Evolutionary conservation across 2,113 vertebrate genomes (phyloP), one percentile per base, ranked within the genome.

Genomic region (Carassius auratus): DNA sequence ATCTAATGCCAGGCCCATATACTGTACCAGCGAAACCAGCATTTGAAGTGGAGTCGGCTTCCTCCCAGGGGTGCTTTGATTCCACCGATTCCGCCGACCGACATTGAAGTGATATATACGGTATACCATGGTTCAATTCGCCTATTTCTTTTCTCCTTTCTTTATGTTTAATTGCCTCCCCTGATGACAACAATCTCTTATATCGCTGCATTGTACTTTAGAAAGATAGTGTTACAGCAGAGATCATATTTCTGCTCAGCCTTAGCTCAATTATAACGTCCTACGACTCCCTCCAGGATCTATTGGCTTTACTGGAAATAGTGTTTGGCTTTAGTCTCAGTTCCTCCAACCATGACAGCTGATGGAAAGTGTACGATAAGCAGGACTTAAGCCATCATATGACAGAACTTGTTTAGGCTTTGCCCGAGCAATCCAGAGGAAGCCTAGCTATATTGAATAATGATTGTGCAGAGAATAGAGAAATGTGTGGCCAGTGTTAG

Each of bases 121-220:
- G 64, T 66, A 81, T 81, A 55, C 66, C 9, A 13, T 59, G 55
- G 66, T 73, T 83, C 48, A 83, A 59, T 83, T 71, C 68, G 38
- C 81, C 52, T 38, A 79, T 79, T 73, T 83, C 50, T 83, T 68
- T 81, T 81, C 81, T 83, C 42, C 81, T 26, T 66, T 38, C 68
- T 73, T 73, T 59, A 83, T 38, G 66, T 81, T 81, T 86, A 75
- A 81, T 86, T 86, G 85, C 85, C 55, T 86, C 78, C 78, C 52
- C 30, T 8, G 52, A 84, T 45, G 66, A 36, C 77, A 64, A 81
- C 85, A 57, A 73, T 48, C 76, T 48, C 76, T 75, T 74, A 81
- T 69, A 62, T 48, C 57, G n/a, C 48, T 0, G n/a, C 68, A 85
- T 85, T 48, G 68, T 59, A 57, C 66, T 36, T 79, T 52, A n/a